Evolutionary conservation across 2,797 vertebrate species (phyloP), one percentile per base, ranked within the genome.

Genomic region (Hemitrygon akajei): DNA sequence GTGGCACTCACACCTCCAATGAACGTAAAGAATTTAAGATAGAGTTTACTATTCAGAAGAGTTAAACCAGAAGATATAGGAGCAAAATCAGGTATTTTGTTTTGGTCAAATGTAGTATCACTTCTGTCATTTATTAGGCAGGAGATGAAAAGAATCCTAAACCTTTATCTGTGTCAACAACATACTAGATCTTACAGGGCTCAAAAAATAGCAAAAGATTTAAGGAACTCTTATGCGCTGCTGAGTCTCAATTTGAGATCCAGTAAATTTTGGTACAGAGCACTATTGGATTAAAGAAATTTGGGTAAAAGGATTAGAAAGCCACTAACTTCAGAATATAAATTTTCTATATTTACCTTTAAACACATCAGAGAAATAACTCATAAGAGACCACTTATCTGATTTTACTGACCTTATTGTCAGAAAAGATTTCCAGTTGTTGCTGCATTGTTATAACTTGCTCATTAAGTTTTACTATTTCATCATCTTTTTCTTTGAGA

Each of bases 401-500:
- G 37, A 75, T 56, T 93, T 93, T 76, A 75, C 77, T 84, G 97
- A 99, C 99, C 98, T 98, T 97, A 96, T 98, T 98, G 95, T 98
- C 97, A 95, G 96, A 96, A 93, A 96, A 95, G 94, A 96, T 96
- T 95, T 98, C 97, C 96, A 96, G 97, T 93, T 97, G 96, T 47
- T 96, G 96, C 94, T 98, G 98, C 93, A 97, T 96, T 95, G 98
- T 98, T 97, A 95, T 95, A 96, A 98, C 97, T 96, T 99, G 97
- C 93, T 98, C 97, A 96, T 97, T 98, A 95, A 99, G 98, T 94
- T 95, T 96, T 94, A 96, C 95, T 96, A 99, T 98, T 97, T 98
- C 97, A 94, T 96, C 96, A 95, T 99, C 98, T 96, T 98, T 99
- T 95, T 98, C 96, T 95, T 98, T 96, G 97, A 99, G 97, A 95